A percentile compares a stretch with the other conserved stretches of the same genome.
Evolutionary conservation across 2,113 vertebrate species (phyloP).

Genomic region (Ranitomeya imitator): DNA sequence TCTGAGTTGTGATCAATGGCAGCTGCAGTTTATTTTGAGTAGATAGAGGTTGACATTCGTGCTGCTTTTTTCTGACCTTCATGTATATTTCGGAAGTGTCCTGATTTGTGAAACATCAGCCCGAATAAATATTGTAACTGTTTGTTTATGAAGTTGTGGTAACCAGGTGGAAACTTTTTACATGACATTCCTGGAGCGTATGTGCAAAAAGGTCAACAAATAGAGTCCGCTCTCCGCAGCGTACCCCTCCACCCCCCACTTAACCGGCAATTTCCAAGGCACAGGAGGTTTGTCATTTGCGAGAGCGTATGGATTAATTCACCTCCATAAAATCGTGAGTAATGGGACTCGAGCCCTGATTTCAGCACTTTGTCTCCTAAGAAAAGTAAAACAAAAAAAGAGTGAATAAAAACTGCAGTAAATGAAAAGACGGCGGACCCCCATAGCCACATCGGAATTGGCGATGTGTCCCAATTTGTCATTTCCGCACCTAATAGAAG

Average conservation of each 20-base stretch:
- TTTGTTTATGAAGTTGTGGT: conserved; percentile 29
- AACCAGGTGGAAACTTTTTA: conserved; percentile 40
- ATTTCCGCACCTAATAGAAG: not conserved
- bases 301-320: conserved; percentile 21
- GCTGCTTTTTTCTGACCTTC: not conserved
- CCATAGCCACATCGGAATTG: not conserved
- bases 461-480: not conserved
- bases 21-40: not conserved
- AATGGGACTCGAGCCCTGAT: conserved; percentile 12
- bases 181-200: not conserved
- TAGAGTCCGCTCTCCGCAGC: not conserved
- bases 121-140: conserved; percentile 11
- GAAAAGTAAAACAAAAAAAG: not conserved
- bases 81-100: conserved; percentile 25
- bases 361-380: conserved; percentile 29
- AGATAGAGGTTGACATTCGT: not conserved
- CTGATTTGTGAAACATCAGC: conserved; percentile 27
- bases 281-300: not conserved
- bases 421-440: not conserved
- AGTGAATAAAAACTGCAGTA: conserved; percentile 17
- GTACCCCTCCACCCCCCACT: not conserved
- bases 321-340: conserved; percentile 27
- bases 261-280: not conserved
- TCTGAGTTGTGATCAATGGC: not conserved
- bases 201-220: conserved; percentile 17